These are phyloP conservation scores for Odontothrips loti DNA, from an alignment of 2,888 invertebrate genomes.

Conservation along the genomic window DNA sequence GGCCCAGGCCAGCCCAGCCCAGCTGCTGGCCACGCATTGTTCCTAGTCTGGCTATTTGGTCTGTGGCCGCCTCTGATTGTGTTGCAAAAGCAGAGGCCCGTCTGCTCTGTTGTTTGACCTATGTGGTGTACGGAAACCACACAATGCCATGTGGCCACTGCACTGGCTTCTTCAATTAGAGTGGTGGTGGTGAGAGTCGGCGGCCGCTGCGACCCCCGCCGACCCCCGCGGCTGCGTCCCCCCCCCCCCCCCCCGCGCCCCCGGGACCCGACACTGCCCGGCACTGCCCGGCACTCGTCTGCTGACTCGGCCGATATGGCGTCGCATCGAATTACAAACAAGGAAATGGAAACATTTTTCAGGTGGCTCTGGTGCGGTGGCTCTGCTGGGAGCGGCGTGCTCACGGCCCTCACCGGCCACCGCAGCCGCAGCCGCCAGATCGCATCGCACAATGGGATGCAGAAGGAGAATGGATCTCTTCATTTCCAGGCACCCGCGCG, in stretches of 20 bases:
- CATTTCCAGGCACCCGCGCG: background rate
- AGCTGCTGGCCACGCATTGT: background rate
- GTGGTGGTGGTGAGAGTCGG: background rate
- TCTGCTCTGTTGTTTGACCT: background rate
- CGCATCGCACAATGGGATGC: conserved; percentile 11
- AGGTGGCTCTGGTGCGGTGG: too few relatives aligned
- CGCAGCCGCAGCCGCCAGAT: background rate
- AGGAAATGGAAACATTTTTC: too few relatives aligned
- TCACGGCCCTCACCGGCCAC: too few relatives aligned
- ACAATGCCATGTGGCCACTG: conserved; percentile 23
- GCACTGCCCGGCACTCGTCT: too few relatives aligned
- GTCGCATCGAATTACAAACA: too few relatives aligned
- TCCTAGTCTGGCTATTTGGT: background rate
- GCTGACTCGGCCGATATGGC: too few relatives aligned
- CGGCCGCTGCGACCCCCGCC: conserved; percentile 5
- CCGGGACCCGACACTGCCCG: too few relatives aligned
- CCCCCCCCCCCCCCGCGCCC: background rate
- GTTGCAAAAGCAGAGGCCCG: background rate
- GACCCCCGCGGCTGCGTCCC: background rate
- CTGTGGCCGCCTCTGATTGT: background rate
- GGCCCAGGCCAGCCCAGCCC: too few relatives aligned
- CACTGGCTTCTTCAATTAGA: conserved; percentile 23
- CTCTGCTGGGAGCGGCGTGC: too few relatives aligned
- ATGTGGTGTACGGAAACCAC: conserved; percentile 11
- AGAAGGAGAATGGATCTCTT: conserved; percentile 3